A percentile compares a stretch with the other conserved stretches of the same genome.
Evolutionary conservation across 2,888 invertebrate genomes (phyloP).

Genomic region (Linhomoeus sp.): DNA sequence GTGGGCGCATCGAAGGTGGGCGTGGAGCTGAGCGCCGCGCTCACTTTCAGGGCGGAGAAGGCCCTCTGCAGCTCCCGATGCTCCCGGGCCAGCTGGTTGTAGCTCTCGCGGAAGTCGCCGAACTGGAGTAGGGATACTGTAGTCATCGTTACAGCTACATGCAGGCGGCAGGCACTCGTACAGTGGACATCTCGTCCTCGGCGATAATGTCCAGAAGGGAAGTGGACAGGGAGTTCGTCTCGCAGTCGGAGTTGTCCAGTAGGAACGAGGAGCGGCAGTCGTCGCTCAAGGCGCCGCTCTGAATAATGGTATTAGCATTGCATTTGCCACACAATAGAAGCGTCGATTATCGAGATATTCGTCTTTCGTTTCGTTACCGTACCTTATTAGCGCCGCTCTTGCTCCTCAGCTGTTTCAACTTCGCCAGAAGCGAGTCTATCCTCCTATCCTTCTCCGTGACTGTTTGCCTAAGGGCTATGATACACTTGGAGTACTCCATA

Average conservation of each 20-base stretch:
- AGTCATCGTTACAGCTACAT: too few relatives aligned
- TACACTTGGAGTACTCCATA: constrained; percentile 23
- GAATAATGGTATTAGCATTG: too few relatives aligned
- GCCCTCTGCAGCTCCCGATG: constrained; percentile 13
- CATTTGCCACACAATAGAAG: too few relatives aligned
- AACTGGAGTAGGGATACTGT: background rate
- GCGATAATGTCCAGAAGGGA: constrained; percentile 3
- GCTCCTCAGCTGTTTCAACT: constrained; percentile 16
- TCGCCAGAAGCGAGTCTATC: constrained; percentile 19
- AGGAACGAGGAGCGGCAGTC: background rate
- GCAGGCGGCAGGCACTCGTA: too few relatives aligned
- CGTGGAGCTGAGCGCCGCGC: too few relatives aligned
- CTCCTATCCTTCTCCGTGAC: constrained; percentile 22
- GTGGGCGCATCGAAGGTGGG: too few relatives aligned
- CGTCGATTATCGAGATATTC: too few relatives aligned
- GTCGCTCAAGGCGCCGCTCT: too few relatives aligned
- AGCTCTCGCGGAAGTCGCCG: constrained; percentile 6
- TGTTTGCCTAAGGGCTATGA: constrained; percentile 20
- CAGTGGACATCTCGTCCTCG: constrained; percentile 5
- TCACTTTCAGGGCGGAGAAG: constrained; percentile 5
- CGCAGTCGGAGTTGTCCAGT: background rate
- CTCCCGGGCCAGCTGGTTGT: constrained; percentile 14
- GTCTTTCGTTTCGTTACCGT: too few relatives aligned
- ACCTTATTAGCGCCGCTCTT: background rate
- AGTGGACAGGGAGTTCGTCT: background rate